Evolutionary conservation across 2,797 vertebrate genomes (phyloP).

Genomic region (Acestrorhynchus altus): DNA sequence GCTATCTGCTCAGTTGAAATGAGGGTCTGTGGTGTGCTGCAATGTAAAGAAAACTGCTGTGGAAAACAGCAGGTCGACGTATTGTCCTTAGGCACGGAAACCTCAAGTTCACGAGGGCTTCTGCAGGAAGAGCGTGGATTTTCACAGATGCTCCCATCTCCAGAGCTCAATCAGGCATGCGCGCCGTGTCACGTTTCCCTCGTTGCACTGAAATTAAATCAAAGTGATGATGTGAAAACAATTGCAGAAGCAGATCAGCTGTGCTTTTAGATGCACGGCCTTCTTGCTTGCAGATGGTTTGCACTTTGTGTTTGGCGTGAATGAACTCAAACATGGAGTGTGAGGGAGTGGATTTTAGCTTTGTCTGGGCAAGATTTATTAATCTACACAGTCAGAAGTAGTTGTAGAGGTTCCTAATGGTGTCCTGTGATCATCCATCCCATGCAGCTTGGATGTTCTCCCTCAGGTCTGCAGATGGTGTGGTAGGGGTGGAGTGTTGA

Average conservation of each 20-base stretch:
- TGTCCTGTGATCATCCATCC: too few species aligned
- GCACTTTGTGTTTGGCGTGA: not conserved
- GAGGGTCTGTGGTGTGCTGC: not conserved
- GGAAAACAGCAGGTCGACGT: slow-evolving; percentile 3
- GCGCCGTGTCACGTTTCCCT: slow-evolving; percentile 28
- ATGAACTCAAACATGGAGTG: not conserved
- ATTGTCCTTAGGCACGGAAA: not conserved
- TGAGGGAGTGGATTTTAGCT: not conserved
- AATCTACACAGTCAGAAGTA: too few species aligned
- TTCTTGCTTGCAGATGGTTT: not conserved
- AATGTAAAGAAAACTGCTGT: slow-evolving; percentile 10
- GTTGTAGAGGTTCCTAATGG: too few species aligned
- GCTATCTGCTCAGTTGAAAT: not conserved
- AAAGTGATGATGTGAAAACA: slow-evolving; percentile 26
- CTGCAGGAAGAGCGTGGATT: not conserved
- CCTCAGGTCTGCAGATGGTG: too few species aligned
- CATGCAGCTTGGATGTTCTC: too few species aligned
- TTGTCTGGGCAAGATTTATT: too few species aligned
- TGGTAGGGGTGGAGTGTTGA: too few species aligned
- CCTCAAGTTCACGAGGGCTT: not conserved
- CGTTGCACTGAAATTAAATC: slow-evolving; percentile 28
- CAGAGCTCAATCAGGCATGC: slow-evolving; percentile 9
- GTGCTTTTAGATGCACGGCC: not conserved
- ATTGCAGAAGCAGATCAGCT: not conserved
- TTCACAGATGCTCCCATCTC: not conserved